phyloP scores from a whole-genome alignment of 2,797 vertebrate genomes.

The Phalanger gymnotis region DNA sequence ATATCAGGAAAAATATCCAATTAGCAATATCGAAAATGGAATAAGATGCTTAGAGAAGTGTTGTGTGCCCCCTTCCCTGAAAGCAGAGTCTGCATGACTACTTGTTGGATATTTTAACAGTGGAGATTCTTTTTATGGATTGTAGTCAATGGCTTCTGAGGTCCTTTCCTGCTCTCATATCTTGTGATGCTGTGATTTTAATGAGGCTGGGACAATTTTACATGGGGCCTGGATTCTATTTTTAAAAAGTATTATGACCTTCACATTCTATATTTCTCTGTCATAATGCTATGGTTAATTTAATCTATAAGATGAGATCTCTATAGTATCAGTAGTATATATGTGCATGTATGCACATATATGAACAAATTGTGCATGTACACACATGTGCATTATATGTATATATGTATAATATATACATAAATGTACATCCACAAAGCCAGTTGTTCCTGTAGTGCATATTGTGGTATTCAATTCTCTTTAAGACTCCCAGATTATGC shows the following conservation, averaged over 20 bases:
- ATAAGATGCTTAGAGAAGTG: neutral
- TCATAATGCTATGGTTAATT: neutral
- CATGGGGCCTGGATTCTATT: neutral
- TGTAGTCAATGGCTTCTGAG: neutral
- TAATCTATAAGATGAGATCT: neutral
- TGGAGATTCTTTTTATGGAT: neutral
- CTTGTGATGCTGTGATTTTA: neutral
- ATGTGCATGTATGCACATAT: neutral
- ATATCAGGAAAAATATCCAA: neutral
- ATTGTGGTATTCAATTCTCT: neutral
- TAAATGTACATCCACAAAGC: neutral
- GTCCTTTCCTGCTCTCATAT: neutral
- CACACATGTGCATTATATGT: neutral
- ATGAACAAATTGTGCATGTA: neutral
- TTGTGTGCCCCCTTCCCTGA: neutral
- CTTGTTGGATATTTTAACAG: neutral
- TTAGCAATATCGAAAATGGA: neutral
- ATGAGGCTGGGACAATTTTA: neutral
- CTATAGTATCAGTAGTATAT: too few species aligned
- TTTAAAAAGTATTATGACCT: neutral
- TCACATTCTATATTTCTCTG: neutral
- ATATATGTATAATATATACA: neutral
- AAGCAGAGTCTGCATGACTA: neutral
- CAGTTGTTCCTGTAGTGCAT: neutral
- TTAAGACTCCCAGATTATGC: neutral